phyloP scores from a whole-genome alignment of 1,140 invertebrate genomes.

The Brachionus rotundiformis region DNA sequence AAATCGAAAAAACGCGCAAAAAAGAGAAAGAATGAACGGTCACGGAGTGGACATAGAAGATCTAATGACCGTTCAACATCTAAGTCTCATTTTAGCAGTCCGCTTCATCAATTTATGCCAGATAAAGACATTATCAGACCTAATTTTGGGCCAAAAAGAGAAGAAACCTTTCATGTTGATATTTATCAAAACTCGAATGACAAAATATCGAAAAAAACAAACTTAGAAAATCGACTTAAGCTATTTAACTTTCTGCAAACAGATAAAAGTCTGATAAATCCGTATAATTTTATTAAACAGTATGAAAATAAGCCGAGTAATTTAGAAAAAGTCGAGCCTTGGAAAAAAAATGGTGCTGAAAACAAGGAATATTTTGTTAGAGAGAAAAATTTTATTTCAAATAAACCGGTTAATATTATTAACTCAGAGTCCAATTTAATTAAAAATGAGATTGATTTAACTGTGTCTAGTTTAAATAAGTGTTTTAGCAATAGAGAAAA shows the following conservation, averaged over 20 bases:
- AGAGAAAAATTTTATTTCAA: not conserved
- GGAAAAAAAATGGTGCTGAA: not conserved
- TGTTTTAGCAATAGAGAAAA: not conserved
- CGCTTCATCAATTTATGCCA: no score
- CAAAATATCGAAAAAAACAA: not conserved
- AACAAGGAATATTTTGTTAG: not conserved
- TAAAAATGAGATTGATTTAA: not conserved
- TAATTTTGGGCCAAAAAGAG: no score
- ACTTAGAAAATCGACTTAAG: conserved; percentile 13
- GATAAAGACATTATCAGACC: no score
- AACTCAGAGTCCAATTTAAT: not conserved
- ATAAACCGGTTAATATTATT: not conserved
- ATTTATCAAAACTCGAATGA: not conserved
- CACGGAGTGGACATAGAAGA: not conserved
- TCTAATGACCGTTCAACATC: not conserved
- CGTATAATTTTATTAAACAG: conserved; percentile 1
- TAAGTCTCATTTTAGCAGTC: no score
- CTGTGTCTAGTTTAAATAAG: not conserved
- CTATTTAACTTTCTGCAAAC: not conserved
- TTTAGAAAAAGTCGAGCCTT: not conserved
- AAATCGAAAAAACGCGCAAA: conserved; percentile 14
- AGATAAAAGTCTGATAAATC: not conserved
- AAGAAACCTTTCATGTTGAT: no score
- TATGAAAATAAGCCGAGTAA: not conserved
- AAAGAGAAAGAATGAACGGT: not conserved